phyloP scores from a whole-genome alignment of 2,113 vertebrate species.

The Athene noctua region DNA sequence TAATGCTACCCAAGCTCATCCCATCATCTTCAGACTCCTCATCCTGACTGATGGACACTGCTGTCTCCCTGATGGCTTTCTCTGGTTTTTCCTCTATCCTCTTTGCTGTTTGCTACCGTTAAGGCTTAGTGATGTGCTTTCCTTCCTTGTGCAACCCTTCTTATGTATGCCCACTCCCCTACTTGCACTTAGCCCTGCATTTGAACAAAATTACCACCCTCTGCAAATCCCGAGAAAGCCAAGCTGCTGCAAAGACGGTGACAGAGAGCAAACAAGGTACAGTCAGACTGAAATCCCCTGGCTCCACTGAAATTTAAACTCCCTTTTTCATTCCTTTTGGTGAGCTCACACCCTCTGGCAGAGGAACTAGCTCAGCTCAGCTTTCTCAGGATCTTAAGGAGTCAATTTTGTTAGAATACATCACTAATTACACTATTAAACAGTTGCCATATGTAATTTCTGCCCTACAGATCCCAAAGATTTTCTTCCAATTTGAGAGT shows the following conservation, averaged over 20 bases:
- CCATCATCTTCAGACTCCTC: accelerated
- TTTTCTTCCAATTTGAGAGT: neutral
- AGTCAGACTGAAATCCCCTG: neutral
- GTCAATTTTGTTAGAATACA: neutral
- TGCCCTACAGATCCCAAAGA: neutral
- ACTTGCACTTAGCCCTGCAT: neutral
- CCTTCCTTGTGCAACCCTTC: neutral
- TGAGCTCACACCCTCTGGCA: neutral
- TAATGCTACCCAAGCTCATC: neutral
- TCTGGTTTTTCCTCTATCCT: neutral
- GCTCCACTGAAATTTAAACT: neutral
- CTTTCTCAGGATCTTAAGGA: neutral
- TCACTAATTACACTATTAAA: neutral
- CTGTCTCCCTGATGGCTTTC: neutral
- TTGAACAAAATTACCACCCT: neutral
- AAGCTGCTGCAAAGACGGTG: neutral
- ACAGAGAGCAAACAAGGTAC: neutral
- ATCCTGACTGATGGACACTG: accelerated
- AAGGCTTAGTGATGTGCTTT: neutral
- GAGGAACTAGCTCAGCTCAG: neutral
- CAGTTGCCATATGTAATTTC: neutral
- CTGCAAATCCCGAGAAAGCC: neutral
- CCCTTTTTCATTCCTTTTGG: neutral
- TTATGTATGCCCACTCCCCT: neutral
- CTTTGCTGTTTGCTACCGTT: neutral